Base-by-base conservation (phyloP, 2,113 vertebrate species). In the Sorex araneus region DNA sequence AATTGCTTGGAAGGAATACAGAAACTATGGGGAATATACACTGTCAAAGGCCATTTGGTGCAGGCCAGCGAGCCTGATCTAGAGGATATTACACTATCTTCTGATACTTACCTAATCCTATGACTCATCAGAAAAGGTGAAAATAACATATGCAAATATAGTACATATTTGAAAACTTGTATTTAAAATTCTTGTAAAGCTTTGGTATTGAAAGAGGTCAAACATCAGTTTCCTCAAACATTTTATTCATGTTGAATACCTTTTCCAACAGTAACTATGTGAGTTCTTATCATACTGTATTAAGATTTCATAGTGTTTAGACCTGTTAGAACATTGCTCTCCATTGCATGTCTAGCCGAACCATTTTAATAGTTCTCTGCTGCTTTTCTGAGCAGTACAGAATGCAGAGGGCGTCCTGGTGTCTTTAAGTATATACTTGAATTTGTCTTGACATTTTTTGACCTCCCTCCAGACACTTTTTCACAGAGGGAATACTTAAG, bases 201-300 rank as follows among this genome's bases (percentile, higher is more conserved):
- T 84, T 93, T 95, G 75, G 27, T 84, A 95, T 95, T 95, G 85
- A 91, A 84, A 60, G 54, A 93, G 45, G 34, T 93, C 10, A 64
- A 92, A 85, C 36, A 54, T 84, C 43, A 47, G 30, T 95, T 92
- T 95, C 57, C 87, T 94, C 84, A 91, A n/a, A 92, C 19, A 34
- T 83, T 75, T 93, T 90, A 83, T 93, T 96, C 30, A 76, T 78
- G 76, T 90, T 84, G 92, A 95, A 84, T 90, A 75, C 89, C 84
- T 94, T 93, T 94, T 92, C 40, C 78, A 84, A 3, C 86, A 83
- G 64, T 93, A 79, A 73, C 76, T 94, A 81, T 36, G 27, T 75
- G 45, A 91, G 83, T 74, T 84, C 12, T 70, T 82, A 10, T 27
- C 43, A 0, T 36, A 89, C 54, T 54, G 34, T 73, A 79, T 87